A percentile compares a stretch with the other conserved stretches of the same genome.
These are phyloP conservation scores for Myotis pilosus DNA, from an alignment of 2,797 vertebrate species.

Conservation along the genomic window DNA sequence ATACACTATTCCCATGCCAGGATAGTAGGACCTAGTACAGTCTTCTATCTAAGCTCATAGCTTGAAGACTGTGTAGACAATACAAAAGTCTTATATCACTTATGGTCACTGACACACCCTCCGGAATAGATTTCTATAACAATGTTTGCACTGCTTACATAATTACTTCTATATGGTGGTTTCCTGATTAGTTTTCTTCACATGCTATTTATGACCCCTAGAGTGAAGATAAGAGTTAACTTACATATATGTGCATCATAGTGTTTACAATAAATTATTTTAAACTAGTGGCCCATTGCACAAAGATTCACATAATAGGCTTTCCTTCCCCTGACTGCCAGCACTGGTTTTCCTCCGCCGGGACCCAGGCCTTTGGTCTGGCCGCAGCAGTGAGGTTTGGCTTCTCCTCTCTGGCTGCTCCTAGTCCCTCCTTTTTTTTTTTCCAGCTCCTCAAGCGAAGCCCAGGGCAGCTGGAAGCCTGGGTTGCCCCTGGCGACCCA, in stretches of 20 bases:
- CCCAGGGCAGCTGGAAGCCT: too few species aligned
- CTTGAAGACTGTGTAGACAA: neutral
- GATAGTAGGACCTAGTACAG: neutral
- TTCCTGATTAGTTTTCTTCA: slow-evolving; percentile 19
- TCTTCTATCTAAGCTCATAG: neutral
- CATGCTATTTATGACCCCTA: neutral
- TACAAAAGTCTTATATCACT: neutral
- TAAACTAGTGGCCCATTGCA: neutral
- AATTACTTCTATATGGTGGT: neutral
- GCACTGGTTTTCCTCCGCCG: too few species aligned
- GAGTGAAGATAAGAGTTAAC: slow-evolving; percentile 11
- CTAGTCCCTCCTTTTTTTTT: too few species aligned
- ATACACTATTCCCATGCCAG: neutral
- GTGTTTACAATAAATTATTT: slow-evolving; percentile 24
- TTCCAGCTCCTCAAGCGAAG: too few species aligned
- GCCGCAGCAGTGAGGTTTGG: too few species aligned
- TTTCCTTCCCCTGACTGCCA: too few species aligned
- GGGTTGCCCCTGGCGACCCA: too few species aligned
- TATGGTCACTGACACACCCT: neutral
- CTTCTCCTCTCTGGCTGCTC: too few species aligned
- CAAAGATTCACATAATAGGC: too few species aligned
- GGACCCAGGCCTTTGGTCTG: too few species aligned
- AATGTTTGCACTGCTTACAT: neutral
- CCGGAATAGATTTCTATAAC: neutral
- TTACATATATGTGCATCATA: neutral